Conservation (phyloP, 2,888 invertebrate genomes). For the Hermaeophaga mercurialis region DNA sequence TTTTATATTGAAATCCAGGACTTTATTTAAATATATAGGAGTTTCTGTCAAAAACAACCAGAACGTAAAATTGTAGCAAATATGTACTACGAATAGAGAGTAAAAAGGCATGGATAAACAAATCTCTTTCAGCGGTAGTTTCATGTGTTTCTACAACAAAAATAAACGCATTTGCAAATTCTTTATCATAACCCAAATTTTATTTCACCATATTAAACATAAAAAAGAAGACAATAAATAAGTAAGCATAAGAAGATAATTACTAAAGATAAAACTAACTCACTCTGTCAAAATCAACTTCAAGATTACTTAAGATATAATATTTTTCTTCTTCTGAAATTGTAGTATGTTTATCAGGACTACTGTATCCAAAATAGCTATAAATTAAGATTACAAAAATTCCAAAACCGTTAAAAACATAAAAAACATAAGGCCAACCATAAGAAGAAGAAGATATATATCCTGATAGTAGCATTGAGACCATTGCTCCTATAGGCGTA, state of each 20-base stretch:
- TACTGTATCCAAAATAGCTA: not conserved
- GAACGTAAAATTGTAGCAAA: conserved; percentile 5
- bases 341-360: not conserved
- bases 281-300: not conserved
- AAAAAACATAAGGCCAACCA: conserved; percentile 12
- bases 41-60: conserved; percentile 8
- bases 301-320: not conserved
- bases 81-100: not conserved
- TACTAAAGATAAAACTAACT: too few species aligned
- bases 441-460: conserved; percentile 7
- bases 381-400: not conserved
- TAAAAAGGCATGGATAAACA: conserved; percentile 6
- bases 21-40: conserved; percentile 14
- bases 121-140: conserved; percentile 6
- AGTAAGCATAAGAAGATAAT: too few species aligned
- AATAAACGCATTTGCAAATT: too few species aligned
- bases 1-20: conserved; percentile 10
- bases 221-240: too few species aligned
- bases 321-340: conserved; percentile 1
- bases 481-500: not conserved
- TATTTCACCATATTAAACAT: too few species aligned
- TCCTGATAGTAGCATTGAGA: not conserved
- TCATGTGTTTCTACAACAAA: conserved; percentile 7
- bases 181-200: too few species aligned
- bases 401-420: conserved; percentile 2